Evolutionary conservation across 1,140 invertebrate species (phyloP).

Genomic region (Bombyx mori): DNA sequence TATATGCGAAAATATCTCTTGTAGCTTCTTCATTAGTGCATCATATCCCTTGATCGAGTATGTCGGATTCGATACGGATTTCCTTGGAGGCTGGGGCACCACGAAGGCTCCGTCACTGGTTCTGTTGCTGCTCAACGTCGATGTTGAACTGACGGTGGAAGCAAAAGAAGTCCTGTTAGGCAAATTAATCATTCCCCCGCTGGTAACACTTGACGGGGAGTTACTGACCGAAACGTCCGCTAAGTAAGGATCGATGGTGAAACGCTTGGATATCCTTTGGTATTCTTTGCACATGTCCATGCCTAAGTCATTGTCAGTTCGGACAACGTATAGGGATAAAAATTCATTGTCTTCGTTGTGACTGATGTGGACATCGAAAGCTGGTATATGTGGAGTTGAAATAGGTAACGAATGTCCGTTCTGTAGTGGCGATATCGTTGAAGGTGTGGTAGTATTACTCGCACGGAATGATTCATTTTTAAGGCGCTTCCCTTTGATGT

Average conservation of each 20-base stretch:
- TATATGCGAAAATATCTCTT: slow-evolving; percentile 60
- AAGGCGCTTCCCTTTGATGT: slow-evolving; percentile 33
- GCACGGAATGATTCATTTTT: slow-evolving; percentile 53
- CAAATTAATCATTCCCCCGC: slow-evolving; percentile 56
- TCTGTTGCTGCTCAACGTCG: slow-evolving; percentile 48
- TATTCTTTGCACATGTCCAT: slow-evolving; percentile 65
- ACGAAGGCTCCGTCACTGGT: slow-evolving; percentile 64
- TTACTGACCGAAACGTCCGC: slow-evolving; percentile 54
- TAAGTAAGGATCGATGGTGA: slow-evolving; percentile 60
- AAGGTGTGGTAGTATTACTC: slow-evolving; percentile 59
- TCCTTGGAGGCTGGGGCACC: slow-evolving; percentile 60
- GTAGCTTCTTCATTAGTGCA: slow-evolving; percentile 55
- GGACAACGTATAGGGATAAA: slow-evolving; percentile 56
- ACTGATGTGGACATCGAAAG: slow-evolving; percentile 60
- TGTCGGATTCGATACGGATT: slow-evolving; percentile 48
- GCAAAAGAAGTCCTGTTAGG: slow-evolving; percentile 62
- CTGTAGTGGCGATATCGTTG: slow-evolving; percentile 60
- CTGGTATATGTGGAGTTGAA: slow-evolving; percentile 49
- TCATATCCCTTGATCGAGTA: slow-evolving; percentile 60
- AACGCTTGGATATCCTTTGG: slow-evolving; percentile 60
- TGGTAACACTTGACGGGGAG: slow-evolving; percentile 64
- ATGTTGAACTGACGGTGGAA: slow-evolving; percentile 54
- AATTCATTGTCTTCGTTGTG: slow-evolving; percentile 66
- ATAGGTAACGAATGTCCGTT: slow-evolving; percentile 59
- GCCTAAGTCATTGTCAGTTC: slow-evolving; percentile 61